These are phyloP conservation scores for Parthenolecanium corni DNA, from an alignment of 2,888 invertebrate genomes.

Conservation along the genomic window DNA sequence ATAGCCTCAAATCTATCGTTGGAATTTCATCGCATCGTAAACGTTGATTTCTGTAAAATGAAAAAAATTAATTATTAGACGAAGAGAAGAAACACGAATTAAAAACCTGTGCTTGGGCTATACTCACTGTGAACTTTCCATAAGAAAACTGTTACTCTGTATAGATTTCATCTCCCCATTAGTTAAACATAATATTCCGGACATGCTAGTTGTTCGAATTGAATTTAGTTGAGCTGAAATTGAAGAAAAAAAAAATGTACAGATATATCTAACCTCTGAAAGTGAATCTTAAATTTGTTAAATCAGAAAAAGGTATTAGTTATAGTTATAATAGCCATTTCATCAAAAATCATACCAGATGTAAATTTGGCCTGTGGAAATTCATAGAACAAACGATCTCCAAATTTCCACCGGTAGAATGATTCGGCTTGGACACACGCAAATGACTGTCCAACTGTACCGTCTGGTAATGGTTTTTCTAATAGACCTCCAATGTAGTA, in stretches of 20 bases:
- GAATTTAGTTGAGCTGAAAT: slow-evolving; percentile 52
- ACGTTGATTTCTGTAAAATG: too few relatives aligned
- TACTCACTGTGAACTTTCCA: too few relatives aligned
- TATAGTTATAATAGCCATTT: too few relatives aligned
- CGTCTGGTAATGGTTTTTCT: slow-evolving; percentile 61
- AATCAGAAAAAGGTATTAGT: background rate
- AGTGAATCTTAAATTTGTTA: background rate
- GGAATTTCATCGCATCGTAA: too few relatives aligned
- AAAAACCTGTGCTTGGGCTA: too few relatives aligned
- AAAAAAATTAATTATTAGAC: too few relatives aligned
- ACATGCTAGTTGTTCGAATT: slow-evolving; percentile 62
- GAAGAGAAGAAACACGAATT: too few relatives aligned
- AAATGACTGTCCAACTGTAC: slow-evolving; percentile 73
- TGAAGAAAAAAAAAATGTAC: background rate
- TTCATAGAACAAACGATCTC: slow-evolving; percentile 77
- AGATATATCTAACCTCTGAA: too few relatives aligned
- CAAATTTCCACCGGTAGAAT: slow-evolving; percentile 68
- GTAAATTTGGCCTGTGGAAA: slow-evolving; percentile 36
- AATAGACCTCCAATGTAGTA: slow-evolving; percentile 69
- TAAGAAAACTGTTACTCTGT: background rate
- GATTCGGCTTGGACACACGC: slow-evolving; percentile 75
- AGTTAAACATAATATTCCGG: slow-evolving; percentile 66
- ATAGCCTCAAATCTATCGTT: too few relatives aligned
- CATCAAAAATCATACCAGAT: too few relatives aligned
- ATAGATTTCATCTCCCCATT: slow-evolving; percentile 37